Conservation (phyloP, 1,140 invertebrate species). For the Calephelis nemesis region DNA sequence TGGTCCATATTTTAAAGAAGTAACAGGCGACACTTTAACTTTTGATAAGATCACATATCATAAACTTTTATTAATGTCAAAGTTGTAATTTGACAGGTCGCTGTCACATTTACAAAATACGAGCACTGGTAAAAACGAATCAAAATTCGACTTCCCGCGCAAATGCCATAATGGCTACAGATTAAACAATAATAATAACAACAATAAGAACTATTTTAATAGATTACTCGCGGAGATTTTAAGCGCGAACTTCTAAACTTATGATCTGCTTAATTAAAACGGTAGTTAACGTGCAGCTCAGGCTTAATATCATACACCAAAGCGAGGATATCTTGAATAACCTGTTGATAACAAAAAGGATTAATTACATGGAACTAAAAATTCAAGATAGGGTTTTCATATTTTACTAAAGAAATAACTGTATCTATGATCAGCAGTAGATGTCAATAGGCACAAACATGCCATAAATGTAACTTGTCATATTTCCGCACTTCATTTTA, state of each 20-base stretch:
- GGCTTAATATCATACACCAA: conserved; percentile 94
- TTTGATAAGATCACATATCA: too few relatives aligned
- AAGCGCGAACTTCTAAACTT: conserved; percentile 41
- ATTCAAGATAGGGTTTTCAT: too few relatives aligned
- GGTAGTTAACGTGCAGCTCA: conserved; percentile 92
- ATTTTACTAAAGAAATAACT: too few relatives aligned
- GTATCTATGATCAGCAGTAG: too few relatives aligned
- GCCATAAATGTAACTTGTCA: too few relatives aligned
- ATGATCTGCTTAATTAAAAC: conserved; percentile 55
- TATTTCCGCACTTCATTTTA: too few relatives aligned
- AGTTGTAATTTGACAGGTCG: too few relatives aligned
- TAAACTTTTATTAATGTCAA: too few relatives aligned
- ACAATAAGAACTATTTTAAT: conserved; percentile 51
- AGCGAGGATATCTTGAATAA: conserved; percentile 90
- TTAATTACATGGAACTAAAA: background rate
- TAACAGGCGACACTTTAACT: too few relatives aligned
- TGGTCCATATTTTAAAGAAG: too few relatives aligned
- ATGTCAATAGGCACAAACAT: too few relatives aligned
- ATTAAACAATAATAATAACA: conserved; percentile 52
- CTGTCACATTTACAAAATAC: too few relatives aligned
- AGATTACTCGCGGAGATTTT: conserved; percentile 47
- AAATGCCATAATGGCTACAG: conserved; percentile 44
- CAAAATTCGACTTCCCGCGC: conserved; percentile 37
- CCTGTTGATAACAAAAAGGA: conserved; percentile 77
- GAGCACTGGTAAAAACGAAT: background rate